Base-by-base conservation (phyloP, 1,140 invertebrate genomes). In the Monomorium pharaonis region DNA sequence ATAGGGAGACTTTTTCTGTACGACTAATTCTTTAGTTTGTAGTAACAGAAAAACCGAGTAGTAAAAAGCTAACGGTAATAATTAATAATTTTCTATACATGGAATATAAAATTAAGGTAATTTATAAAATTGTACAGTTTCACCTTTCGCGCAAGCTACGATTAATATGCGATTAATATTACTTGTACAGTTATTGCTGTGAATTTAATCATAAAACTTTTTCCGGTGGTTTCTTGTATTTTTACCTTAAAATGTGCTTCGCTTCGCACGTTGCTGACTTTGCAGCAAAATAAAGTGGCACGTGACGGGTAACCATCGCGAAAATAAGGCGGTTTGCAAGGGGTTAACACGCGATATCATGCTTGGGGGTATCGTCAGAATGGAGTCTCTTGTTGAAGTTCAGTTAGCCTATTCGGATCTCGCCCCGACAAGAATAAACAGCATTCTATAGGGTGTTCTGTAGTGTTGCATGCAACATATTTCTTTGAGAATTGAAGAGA, bases 271-370 rank as follows among this genome's bases (percentile, higher is more conserved):
- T 42, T 42, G 63, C 77, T 51, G 60, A 69, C 62, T 67, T 80
- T 21, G 49, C 62, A 47, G 63, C 6, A 9, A 83, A 37, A 83
- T 58, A 83, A 72, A 83, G 37, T 58, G 65, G 65, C 77, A 81
- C 77, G 21, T 56, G 65, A 69, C 62, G 47, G 77, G 33, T 83
- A 56, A 56, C 24, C 51, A 56, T 69, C 65, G 78, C 27, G 51
- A 83, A 72, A 47, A 47, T 72, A 58, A 67, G 77, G 42, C 24
- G 54, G 37, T 83, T 83, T 51, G 67, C 67, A 44, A 58, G 27
- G 51, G 78, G 37, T 70, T 78, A 86, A 87, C 74, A 83, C 86
- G 49, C 83, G 67, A 83, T 83, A 60, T 83, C 67, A 49, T 81
- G 83, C 58, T 86, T 89, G 72, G 84, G n/a, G 56, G 37, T 83